A percentile compares a stretch with the other conserved stretches of the same genome.
Evolutionary conservation across 2,888 invertebrate genomes (phyloP).

Genomic region (Malacosoma neustria): DNA sequence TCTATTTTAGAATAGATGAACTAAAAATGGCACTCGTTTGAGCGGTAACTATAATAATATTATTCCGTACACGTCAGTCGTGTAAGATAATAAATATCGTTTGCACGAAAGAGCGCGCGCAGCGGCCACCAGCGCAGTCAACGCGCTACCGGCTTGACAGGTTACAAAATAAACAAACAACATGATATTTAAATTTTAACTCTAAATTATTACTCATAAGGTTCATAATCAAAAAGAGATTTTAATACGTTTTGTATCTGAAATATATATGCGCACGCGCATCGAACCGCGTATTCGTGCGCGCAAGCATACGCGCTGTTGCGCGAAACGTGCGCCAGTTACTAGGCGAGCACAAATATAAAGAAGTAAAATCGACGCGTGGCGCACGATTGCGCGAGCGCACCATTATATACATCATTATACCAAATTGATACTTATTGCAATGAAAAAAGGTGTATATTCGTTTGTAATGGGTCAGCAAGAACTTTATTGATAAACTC

Average conservation of each 20-base stretch:
- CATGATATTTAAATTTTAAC: conserved; percentile 3
- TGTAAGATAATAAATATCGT: no score
- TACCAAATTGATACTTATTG: conserved; percentile 7
- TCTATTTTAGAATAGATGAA: no score
- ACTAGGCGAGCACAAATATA: conserved; percentile 42
- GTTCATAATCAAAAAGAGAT: conserved; percentile 1
- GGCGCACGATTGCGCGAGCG: conserved; percentile 12
- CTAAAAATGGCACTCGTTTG: no score
- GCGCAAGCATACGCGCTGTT: conserved; percentile 62
- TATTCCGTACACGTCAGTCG: no score
- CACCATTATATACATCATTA: conserved; percentile 7
- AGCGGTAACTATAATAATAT: no score
- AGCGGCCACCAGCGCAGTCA: neutral
- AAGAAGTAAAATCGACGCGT: conserved; percentile 11
- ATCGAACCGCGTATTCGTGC: conserved; percentile 36
- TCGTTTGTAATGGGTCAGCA: conserved; percentile 1
- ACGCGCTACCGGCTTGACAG: neutral
- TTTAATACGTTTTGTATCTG: conserved; percentile 10
- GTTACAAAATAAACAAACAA: neutral
- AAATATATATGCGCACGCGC: conserved; percentile 42
- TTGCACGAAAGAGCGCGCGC: neutral
- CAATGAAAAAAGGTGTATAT: neutral
- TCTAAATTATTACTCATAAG: accelerated
- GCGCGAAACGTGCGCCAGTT: conserved; percentile 71
- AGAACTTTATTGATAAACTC: neutral